Conservation (phyloP, 2,113 vertebrate genomes). For the Lampris incognitus region DNA sequence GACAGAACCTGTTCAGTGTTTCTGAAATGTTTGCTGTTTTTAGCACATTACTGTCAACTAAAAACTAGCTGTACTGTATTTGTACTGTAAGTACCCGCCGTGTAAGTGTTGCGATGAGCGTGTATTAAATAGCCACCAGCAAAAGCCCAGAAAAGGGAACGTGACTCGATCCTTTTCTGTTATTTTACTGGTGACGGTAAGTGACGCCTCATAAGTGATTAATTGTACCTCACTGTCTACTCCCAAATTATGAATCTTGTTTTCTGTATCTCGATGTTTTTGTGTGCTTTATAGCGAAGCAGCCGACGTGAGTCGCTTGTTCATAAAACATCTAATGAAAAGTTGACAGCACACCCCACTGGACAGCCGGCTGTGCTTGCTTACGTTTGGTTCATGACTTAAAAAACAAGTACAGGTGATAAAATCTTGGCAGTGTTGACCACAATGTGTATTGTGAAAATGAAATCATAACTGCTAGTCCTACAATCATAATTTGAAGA, state of each 20-base stretch:
- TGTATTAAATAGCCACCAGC: slow-evolving; percentile 56
- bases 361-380: slow-evolving; percentile 99
- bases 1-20: slow-evolving; percentile 36
- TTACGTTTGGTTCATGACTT: slow-evolving; percentile 99
- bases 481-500: slow-evolving; percentile 81
- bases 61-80: slow-evolving; percentile 36
- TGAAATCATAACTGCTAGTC: slow-evolving; percentile 81
- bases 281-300: slow-evolving; percentile 99
- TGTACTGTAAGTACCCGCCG: slow-evolving; percentile 48
- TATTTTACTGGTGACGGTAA: slow-evolving; percentile 89
- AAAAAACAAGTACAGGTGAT: slow-evolving; percentile 99
- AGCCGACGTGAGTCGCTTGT: slow-evolving; percentile 99
- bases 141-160: slow-evolving; percentile 72
- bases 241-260: slow-evolving; percentile 99
- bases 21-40: slow-evolving; percentile 40
- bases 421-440: slow-evolving; percentile 99
- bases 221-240: slow-evolving; percentile 97
- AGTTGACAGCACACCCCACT: slow-evolving; percentile 99
- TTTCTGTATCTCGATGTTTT: slow-evolving; percentile 99
- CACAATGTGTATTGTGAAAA: slow-evolving; percentile 89
- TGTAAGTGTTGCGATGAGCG: slow-evolving; percentile 55
- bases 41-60: slow-evolving; percentile 44
- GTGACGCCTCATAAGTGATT: slow-evolving; percentile 90
- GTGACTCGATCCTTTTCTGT: slow-evolving; percentile 68
- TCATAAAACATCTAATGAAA: slow-evolving; percentile 99